Base-by-base conservation (phyloP, 2,113 vertebrate genomes). In the Cyanoliseus patagonus region DNA sequence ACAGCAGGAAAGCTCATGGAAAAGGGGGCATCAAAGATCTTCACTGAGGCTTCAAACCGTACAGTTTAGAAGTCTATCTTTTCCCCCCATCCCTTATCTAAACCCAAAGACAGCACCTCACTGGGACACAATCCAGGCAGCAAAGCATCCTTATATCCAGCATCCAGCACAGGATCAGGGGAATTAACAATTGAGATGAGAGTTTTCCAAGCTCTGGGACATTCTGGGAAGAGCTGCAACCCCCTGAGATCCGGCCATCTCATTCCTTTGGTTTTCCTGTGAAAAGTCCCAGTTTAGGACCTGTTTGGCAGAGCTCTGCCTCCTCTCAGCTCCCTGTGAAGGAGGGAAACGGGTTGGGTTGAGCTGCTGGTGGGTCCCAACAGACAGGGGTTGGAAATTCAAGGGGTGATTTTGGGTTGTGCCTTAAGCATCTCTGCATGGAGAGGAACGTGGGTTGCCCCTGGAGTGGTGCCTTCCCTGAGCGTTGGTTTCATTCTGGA, bases 261-360 rank as follows among this genome's bases (percentile, higher is more conserved):
- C 10, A 1, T 64, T 62, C 19, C 46, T 88, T 68, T 37, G 41
- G 28, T 39, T 67, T 83, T 64, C 24, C 31, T 59, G 41, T 13
- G 42, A 42, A 67, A 83, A 73, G 13, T 10, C 28, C 31, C 66
- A 42, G 4, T 39, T 72, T 4, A 47, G 33, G 53, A 81, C 49
- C 61, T 63, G 18, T 49, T 75, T 44, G 64, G 76, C 13, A 27
- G 67, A 86, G 35, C 20, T 88, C 31, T 39, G 47, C 39, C n/a
- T 76, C 25, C 31, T 90, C 37, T 42, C 25, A 24, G n/a, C 37
- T 75, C 62, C 27, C 17, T 0, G 1, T 0, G 14, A 69, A 63
- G 46, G 12, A 86, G 31, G n/a, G 10, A 53, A 22, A 80, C 6
- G 17, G 39, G 1, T 3, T n/a, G 41, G 13, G 19, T 12, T 0